Base-by-base conservation (phyloP, 1,140 invertebrate genomes). In the Himalopsyche phryganea region DNA sequence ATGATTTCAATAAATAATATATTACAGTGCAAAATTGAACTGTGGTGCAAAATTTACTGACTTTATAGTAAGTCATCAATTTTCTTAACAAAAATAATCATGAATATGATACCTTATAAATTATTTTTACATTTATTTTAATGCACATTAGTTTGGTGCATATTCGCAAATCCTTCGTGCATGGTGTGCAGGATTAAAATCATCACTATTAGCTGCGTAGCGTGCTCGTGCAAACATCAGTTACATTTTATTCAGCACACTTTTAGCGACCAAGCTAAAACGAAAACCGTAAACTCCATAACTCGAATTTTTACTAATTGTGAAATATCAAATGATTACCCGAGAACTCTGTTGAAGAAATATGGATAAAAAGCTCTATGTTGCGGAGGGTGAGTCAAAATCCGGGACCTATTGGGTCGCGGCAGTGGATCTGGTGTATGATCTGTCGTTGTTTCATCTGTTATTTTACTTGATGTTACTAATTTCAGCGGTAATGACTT, bases 361-460 rank as follows among this genome's bases (percentile, higher is more conserved):
- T 65, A 65, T 46, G 63, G 63, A 51, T 65, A 65, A 20, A 65
- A 61, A 45, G 63, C 60, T 60, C 62, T 58, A 48, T 65, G 63
- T 17, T 65, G 63, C 18, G 63, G 59, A 20, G 54, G 49, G 47
- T 61, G 59, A 11, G 63, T 61, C 1, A 65, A 51, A 28, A 57
- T 32, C 9, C 63, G 58, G 15, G 63, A 65, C 42, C 63, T 50
- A 36, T 65, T 65, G 10, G 63, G 63, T 35, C 56, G 20, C 14
- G 63, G 58, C 11, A 61, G 1, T 2, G 63, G 63, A 33, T 65
- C 63, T 6, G 49, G 47, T 15, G 42, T 53, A 13, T 55, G 57
- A 7, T 63, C 61, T 32, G 35, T 40, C 1, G 38, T 52, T 40
- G 28, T 42, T 35, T 63, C 53, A 15, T 60, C 44, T 19, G 49